Percentiles rank a stretch among this genome's conserved stretches.
These are phyloP conservation scores for Lasius fuliginosus DNA, from an alignment of 2,888 invertebrate species.

Conservation along the genomic window DNA sequence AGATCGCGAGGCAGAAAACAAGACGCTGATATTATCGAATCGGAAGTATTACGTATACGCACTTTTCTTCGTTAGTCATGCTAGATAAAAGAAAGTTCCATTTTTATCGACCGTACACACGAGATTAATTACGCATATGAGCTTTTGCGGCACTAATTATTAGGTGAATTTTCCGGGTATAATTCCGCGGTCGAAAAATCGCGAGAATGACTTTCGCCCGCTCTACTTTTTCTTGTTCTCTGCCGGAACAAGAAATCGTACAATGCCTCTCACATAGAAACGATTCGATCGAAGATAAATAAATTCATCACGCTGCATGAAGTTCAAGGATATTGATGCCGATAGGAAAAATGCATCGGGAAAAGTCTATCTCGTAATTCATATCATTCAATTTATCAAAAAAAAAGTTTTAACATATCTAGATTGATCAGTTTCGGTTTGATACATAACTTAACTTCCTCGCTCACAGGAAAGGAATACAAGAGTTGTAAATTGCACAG, in stretches of 20 bases:
- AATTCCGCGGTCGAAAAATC: conserved; percentile 35
- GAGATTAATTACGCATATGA: conserved; percentile 55
- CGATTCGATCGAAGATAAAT: neutral
- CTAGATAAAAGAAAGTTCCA: conserved; percentile 63
- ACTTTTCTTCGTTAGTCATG: conserved; percentile 53
- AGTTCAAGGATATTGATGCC: conserved; percentile 47
- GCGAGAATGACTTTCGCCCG: conserved; percentile 35
- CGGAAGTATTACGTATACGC: conserved; percentile 62
- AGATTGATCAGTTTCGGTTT: neutral
- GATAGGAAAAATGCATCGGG: neutral
- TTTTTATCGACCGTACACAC: conserved; percentile 35
- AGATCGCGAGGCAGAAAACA: conserved; percentile 37
- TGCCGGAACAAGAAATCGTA: neutral
- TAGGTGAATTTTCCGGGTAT: conserved; percentile 66
- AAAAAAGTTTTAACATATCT: neutral
- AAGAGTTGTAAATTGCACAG: conserved; percentile 10
- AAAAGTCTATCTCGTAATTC: conserved; percentile 55
- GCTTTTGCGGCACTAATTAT: conserved; percentile 65
- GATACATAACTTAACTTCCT: conserved; percentile 8
- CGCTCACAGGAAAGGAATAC: conserved; percentile 12
- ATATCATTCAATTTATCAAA: conserved; percentile 4
- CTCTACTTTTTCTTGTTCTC: conserved; percentile 51
- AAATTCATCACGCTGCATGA: conserved; percentile 23
- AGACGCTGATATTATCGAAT: conserved; percentile 42
- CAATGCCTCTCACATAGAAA: neutral